Percentiles rank a stretch among this genome's conserved stretches.
phyloP scores from a whole-genome alignment of 2,113 vertebrate species.

The Petromus typicus region DNA sequence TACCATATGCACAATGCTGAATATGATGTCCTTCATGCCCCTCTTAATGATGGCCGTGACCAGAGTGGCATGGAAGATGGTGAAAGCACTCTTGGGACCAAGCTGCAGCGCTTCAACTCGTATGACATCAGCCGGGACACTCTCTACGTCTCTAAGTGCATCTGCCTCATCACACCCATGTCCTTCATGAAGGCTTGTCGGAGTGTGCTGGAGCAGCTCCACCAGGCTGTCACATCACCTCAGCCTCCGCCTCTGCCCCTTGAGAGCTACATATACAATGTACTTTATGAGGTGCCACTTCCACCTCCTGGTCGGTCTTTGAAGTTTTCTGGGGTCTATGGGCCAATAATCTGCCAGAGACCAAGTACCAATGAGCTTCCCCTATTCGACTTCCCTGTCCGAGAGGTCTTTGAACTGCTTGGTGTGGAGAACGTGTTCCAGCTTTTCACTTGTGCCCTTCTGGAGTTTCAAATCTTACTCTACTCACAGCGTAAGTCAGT shows the following conservation, averaged over 20 bases:
- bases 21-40: slow-evolving; percentile 94
- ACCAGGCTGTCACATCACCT: slow-evolving; percentile 95
- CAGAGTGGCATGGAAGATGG: slow-evolving; percentile 86
- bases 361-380: slow-evolving; percentile 96
- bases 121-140: slow-evolving; percentile 99
- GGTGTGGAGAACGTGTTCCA: slow-evolving; percentile 98
- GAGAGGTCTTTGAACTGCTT: slow-evolving; percentile 95
- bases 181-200: slow-evolving; percentile 97
- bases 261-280: slow-evolving; percentile 99
- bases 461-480: slow-evolving; percentile 99
- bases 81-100: slow-evolving; percentile 91
- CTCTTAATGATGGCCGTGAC: slow-evolving; percentile 84
- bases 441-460: slow-evolving; percentile 97
- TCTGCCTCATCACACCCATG: slow-evolving; percentile 98
- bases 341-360: slow-evolving; percentile 96
- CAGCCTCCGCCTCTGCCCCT: slow-evolving; percentile 96
- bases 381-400: slow-evolving; percentile 95
- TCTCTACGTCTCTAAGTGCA: slow-evolving; percentile 97
- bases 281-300: slow-evolving; percentile 98
- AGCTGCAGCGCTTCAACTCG: slow-evolving; percentile 97
- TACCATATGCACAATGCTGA: slow-evolving; percentile 99
- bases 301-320: slow-evolving; percentile 96
- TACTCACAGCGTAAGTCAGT: slow-evolving; percentile 98
- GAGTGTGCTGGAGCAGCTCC: slow-evolving; percentile 95
- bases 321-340: slow-evolving; percentile 98